Evolutionary conservation across 2,888 invertebrate genomes (phyloP), one percentile per base, ranked within the genome.

Genomic region (Caenorhabditis sinica): DNA sequence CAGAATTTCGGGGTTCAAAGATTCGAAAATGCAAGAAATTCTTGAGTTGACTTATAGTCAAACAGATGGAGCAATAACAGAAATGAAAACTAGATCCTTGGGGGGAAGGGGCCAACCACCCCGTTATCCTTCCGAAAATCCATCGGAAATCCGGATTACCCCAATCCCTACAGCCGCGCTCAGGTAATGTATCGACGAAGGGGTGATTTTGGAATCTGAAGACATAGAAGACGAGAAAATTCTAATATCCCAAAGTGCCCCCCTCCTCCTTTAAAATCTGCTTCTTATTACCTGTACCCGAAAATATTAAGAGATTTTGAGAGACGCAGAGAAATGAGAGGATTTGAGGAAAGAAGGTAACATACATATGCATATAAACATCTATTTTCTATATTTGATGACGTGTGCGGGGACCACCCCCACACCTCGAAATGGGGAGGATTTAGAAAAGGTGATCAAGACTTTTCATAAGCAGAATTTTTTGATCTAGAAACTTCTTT

Each of bases 91-190:
- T 45, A 45, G 56, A 71, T 20, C 20, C 8, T 33, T n/a, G 13
- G 40, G 15, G 20, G 45, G 15, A 36, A 33, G 28, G 56, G 33
- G 58, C 36, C 58, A 73, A 49, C 49, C 49, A 49, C 49, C 49
- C 11, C 88, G 40, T 40, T 71, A 53, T 36, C 36, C 49, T n/a
- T 23, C 20, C 33, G 25, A 53, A 40, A 36, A 68, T 43, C 28
- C 68, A 8, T 13, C 36, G 20, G 40, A 9, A 25, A 33, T 23
- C 15, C 25, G 56, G 56, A 36, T 53, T 53, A 71, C 40, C 40
- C 40, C 40, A 71, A n/a, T 30, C 15, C 23, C n/a, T 40, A 40
- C n/a, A 25, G 13, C 43, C 6, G 23, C 49, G 20, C n/a, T 20
- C 8, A 20, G 20, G 17, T 49, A 17, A 49, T 49, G 49, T 49